These are phyloP conservation scores for Bettongia penicillata DNA, from an alignment of 2,113 vertebrate genomes.

Conservation along the genomic window DNA sequence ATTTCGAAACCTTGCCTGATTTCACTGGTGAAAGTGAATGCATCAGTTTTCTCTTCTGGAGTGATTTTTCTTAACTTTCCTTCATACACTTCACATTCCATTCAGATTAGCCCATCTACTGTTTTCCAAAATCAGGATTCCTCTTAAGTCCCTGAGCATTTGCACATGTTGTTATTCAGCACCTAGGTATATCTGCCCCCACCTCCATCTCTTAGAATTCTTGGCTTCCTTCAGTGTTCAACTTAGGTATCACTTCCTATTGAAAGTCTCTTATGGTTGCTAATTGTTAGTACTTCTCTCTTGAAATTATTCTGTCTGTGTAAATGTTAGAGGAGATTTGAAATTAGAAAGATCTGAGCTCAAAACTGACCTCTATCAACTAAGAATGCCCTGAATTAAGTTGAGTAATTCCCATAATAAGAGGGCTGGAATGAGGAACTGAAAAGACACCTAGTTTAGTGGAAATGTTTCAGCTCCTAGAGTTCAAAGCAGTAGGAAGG, in stretches of 20 bases:
- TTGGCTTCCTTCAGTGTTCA: neutral
- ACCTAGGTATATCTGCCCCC: neutral
- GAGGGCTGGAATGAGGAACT: neutral
- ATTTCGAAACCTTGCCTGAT: neutral
- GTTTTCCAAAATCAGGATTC: neutral
- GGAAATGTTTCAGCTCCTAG: neutral
- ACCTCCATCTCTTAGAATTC: neutral
- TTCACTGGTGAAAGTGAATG: neutral
- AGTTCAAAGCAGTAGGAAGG: neutral
- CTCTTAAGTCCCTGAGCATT: neutral
- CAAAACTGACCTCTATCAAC: neutral
- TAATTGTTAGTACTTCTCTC: neutral
- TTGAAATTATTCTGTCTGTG: neutral
- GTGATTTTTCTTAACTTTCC: neutral
- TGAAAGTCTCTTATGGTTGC: neutral
- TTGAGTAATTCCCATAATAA: neutral
- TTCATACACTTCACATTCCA: neutral
- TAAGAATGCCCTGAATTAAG: neutral
- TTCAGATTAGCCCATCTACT: neutral
- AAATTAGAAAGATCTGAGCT: neutral
- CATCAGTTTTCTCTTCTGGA: neutral
- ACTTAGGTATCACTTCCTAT: neutral
- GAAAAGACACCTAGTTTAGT: neutral
- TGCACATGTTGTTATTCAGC: neutral
- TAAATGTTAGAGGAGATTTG: neutral